phyloP scores from a whole-genome alignment of 2,888 invertebrate species.

The Tuta absoluta region DNA sequence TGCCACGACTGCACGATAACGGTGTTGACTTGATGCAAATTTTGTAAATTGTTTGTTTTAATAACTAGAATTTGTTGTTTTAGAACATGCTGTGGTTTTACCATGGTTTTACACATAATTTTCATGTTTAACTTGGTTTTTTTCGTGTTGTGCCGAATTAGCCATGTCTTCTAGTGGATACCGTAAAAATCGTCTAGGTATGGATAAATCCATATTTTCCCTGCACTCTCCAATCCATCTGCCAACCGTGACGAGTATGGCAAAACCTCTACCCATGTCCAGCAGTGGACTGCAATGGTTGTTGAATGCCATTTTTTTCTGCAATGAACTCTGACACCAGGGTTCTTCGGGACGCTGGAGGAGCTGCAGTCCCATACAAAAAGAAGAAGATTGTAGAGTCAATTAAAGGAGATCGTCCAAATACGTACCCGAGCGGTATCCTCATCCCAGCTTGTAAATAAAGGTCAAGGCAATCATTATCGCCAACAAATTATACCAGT shows the following conservation, averaged over 20 bases:
- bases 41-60: constrained; percentile 10
- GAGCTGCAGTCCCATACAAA: no score
- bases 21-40: constrained; percentile 19
- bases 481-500: constrained; percentile 29
- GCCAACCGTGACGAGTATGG: no score
- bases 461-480: constrained; percentile 34
- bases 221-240: no score
- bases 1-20: constrained; percentile 22
- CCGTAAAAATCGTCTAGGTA: no score
- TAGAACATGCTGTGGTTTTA: not conserved
- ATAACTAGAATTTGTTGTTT: constrained; percentile 9
- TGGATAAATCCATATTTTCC: no score
- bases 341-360: no score
- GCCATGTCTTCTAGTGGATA: no score
- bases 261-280: no score
- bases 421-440: not conserved
- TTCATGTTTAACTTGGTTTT: not conserved
- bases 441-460: constrained; percentile 24
- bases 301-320: no score
- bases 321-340: no score
- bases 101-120: not conserved
- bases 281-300: no score
- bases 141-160: not conserved
- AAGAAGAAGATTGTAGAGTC: not conserved
- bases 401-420: not conserved